These are phyloP conservation scores for Leptarthrus brevirostris DNA, from an alignment of 2,888 invertebrate species.

Conservation along the genomic window DNA sequence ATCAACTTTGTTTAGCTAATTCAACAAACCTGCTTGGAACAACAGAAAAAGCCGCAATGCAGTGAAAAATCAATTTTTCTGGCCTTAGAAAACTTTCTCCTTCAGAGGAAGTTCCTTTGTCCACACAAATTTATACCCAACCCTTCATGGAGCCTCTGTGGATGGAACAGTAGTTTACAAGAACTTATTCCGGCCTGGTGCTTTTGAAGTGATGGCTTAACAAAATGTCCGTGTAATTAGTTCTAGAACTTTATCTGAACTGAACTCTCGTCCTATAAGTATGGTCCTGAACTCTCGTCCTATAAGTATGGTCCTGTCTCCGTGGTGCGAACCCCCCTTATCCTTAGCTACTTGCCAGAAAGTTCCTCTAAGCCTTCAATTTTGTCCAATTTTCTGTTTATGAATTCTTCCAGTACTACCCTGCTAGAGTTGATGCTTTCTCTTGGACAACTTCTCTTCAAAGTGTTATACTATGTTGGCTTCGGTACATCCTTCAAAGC, in stretches of 20 bases:
- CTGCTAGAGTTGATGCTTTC: neutral
- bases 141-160: neutral
- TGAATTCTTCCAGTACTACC: neutral
- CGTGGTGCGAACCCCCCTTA: neutral
- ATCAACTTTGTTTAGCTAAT: neutral
- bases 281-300: neutral
- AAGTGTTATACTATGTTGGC: neutral
- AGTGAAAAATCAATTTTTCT: constrained; percentile 33
- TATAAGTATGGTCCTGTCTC: neutral
- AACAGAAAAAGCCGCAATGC: neutral
- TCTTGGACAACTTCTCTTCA: neutral
- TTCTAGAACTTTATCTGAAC: constrained; percentile 25
- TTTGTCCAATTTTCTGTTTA: neutral
- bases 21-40: neutral
- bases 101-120: constrained; percentile 22
- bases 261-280: neutral
- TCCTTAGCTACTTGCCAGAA: neutral
- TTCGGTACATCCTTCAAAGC: neutral
- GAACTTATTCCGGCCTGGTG: constrained; percentile 37
- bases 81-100: constrained; percentile 28
- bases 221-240: constrained; percentile 41
- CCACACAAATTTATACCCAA: constrained; percentile 24
- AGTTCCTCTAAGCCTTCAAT: neutral
- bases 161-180: constrained; percentile 42
- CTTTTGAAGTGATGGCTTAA: constrained; percentile 41